These are phyloP conservation scores for Hestina assimilis DNA, from an alignment of 1,140 invertebrate genomes.

Conservation along the genomic window DNA sequence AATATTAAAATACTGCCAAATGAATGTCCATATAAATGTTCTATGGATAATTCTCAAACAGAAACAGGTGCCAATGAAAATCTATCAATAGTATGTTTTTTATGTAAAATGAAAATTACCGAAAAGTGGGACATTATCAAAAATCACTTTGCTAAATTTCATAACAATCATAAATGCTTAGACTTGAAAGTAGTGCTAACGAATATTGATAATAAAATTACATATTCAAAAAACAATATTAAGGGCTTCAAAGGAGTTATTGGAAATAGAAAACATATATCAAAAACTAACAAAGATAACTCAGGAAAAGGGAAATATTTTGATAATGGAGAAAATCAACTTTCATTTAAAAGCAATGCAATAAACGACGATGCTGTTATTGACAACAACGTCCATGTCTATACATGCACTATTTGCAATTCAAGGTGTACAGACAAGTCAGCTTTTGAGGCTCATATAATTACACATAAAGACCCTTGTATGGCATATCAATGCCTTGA, in stretches of 20 bases:
- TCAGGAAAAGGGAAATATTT: background rate
- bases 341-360: background rate
- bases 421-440: slow-evolving; percentile 71
- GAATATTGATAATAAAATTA: slow-evolving; percentile 38
- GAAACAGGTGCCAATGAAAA: slow-evolving; percentile 12
- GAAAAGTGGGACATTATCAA: slow-evolving; percentile 57
- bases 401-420: slow-evolving; percentile 77
- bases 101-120: slow-evolving; percentile 51
- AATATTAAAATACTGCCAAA: slow-evolving; percentile 41
- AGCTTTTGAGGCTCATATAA: slow-evolving; percentile 78
- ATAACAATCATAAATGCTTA: slow-evolving; percentile 51
- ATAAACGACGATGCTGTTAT: background rate
- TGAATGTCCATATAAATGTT: slow-evolving; percentile 53
- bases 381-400: slow-evolving; percentile 27
- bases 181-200: slow-evolving; percentile 50
- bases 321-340: background rate
- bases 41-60: slow-evolving; percentile 6
- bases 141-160: slow-evolving; percentile 49
- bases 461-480: slow-evolving; percentile 77
- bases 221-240: slow-evolving; percentile 25
- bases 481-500: slow-evolving; percentile 83
- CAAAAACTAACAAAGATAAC: slow-evolving; percentile 3
- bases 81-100: slow-evolving; percentile 41
- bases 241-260: slow-evolving; percentile 26
- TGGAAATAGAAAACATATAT: slow-evolving; percentile 12